A percentile compares a stretch with the other conserved stretches of the same genome.
phyloP scores from a whole-genome alignment of 2,888 invertebrate genomes.

The Nephrocerus scutellatus region DNA sequence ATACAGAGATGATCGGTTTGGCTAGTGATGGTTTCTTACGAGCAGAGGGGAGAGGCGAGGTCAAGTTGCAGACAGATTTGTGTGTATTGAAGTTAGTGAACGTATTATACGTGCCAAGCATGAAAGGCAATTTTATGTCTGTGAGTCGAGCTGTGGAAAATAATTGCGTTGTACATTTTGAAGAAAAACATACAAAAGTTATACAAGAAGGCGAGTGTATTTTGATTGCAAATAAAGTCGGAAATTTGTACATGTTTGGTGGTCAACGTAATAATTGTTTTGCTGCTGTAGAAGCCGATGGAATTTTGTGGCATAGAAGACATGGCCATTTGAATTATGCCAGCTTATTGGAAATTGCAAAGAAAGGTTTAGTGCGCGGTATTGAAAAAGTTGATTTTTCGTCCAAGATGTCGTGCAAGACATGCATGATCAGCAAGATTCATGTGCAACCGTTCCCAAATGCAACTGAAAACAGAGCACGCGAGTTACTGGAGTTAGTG shows the following conservation, averaged over 20 bases:
- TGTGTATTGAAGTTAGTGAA: too few species aligned
- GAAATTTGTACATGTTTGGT: too few species aligned
- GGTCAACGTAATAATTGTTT: too few species aligned
- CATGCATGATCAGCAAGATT: constrained; percentile 10
- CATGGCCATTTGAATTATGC: constrained; percentile 16
- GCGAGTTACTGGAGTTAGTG: constrained; percentile 9
- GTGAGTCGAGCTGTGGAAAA: too few species aligned
- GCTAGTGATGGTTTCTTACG: constrained; percentile 8
- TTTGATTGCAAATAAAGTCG: too few species aligned
- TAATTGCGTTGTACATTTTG: too few species aligned
- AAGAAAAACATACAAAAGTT: too few species aligned
- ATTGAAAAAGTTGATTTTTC: constrained; percentile 9
- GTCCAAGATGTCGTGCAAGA: constrained; percentile 7
- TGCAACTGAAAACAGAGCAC: not conserved
- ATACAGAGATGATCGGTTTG: constrained; percentile 11
- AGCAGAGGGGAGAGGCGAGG: constrained; percentile 12
- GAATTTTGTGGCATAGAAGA: constrained; percentile 11
- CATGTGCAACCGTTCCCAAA: constrained; percentile 4
- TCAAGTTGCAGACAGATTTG: too few species aligned
- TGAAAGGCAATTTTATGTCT: too few species aligned
- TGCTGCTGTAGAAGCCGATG: too few species aligned
- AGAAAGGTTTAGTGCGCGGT: constrained; percentile 9
- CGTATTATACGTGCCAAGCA: too few species aligned
- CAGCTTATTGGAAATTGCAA: constrained; percentile 11
- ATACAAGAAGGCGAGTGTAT: too few species aligned